Conservation (phyloP, 2,888 invertebrate genomes). For the Gonocerus acuteangulatus region DNA sequence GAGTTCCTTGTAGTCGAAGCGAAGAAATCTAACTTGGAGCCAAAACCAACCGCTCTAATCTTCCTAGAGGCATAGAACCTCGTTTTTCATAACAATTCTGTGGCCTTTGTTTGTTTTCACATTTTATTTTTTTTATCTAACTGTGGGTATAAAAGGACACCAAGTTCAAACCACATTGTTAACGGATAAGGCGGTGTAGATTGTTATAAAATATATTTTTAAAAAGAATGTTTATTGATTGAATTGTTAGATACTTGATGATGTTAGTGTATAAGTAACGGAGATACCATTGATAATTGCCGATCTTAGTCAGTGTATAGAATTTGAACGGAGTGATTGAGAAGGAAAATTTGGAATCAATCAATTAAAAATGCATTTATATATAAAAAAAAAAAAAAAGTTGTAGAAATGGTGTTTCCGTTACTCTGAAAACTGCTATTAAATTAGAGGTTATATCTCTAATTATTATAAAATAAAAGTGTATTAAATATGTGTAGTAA, state of each 20-base stretch:
- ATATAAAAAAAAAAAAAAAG: background rate
- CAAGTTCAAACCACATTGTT: conserved; percentile 16
- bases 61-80: conserved; percentile 83
- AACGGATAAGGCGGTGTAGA: conserved; percentile 12
- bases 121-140: conserved; percentile 14
- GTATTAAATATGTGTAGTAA: no score
- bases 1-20: conserved; percentile 90
- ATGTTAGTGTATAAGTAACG: conserved; percentile 10
- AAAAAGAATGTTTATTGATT: conserved; percentile 14
- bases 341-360: background rate
- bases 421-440: background rate
- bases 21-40: conserved; percentile 84
- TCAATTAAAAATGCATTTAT: conserved; percentile 24
- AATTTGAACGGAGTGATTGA: no score
- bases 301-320: background rate
- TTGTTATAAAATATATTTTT: conserved; percentile 24
- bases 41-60: conserved; percentile 82
- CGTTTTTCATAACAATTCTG: conserved; percentile 22
- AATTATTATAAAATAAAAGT: no score
- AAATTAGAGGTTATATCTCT: no score
- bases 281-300: conserved; percentile 10
- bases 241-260: conserved; percentile 1
- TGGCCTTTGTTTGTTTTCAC: conserved; percentile 32
- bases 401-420: conserved; percentile 15
- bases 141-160: conserved; percentile 18